Conservation (phyloP, 1,140 invertebrate species). For the Saccostrea cuccullata region DNA sequence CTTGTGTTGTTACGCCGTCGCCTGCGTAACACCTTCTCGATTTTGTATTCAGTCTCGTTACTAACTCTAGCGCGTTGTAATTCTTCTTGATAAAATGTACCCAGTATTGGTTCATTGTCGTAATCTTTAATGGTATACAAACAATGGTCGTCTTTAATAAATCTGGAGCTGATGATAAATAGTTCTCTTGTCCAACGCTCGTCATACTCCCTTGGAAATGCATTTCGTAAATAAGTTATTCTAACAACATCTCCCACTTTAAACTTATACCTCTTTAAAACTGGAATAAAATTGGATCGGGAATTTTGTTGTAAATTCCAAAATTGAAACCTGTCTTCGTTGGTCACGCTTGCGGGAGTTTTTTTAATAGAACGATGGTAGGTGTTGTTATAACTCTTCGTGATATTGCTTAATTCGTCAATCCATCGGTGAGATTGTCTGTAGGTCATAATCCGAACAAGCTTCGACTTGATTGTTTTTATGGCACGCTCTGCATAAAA, state of each 20-base stretch:
- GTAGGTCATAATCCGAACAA: too few relatives aligned
- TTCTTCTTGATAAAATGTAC: constrained; percentile 30
- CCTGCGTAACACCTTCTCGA: constrained; percentile 4
- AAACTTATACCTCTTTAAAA: not conserved
- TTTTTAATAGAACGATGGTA: constrained; percentile 47
- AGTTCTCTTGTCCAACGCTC: constrained; percentile 35
- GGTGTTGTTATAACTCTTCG: constrained; percentile 28
- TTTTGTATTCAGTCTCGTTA: not conserved
- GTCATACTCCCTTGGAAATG: constrained; percentile 32
- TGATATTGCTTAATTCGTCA: constrained; percentile 30
- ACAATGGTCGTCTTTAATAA: not conserved
- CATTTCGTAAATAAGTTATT: not conserved
- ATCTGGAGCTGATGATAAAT: not conserved
- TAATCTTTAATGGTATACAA: not conserved
- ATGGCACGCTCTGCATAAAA: too few relatives aligned
- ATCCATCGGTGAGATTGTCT: not conserved
- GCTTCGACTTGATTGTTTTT: too few relatives aligned
- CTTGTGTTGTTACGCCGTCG: too few relatives aligned
- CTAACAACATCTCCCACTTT: constrained; percentile 1
- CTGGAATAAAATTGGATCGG: too few relatives aligned
- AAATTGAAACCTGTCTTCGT: constrained; percentile 32
- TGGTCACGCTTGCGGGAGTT: constrained; percentile 26
- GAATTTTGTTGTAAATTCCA: constrained; percentile 3
- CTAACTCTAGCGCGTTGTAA: not conserved
- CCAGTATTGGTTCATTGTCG: not conserved